Conservation (phyloP, 1,140 invertebrate species). For the Brachystomella parvula region DNA sequence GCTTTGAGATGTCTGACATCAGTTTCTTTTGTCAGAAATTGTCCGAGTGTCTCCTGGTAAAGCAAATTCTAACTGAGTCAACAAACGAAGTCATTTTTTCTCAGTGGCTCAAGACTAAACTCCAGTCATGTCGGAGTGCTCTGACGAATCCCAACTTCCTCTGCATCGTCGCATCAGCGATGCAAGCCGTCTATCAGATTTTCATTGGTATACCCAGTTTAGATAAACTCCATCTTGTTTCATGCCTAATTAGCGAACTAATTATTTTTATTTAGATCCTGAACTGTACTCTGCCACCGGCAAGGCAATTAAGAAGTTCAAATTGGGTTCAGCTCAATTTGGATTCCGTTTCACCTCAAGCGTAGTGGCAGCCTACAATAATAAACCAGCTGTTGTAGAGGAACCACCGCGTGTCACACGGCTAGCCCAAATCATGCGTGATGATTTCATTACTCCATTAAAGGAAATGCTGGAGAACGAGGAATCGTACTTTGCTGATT, state of each 20-base stretch:
- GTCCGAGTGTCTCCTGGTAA: slow-evolving; percentile 25
- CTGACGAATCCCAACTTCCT: slow-evolving; percentile 14
- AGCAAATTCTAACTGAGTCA: slow-evolving; percentile 22
- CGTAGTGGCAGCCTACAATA: slow-evolving; percentile 14
- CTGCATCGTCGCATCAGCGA: slow-evolving; percentile 15
- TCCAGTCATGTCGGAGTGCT: slow-evolving; percentile 11
- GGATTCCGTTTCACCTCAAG: slow-evolving; percentile 22
- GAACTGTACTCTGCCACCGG: slow-evolving; percentile 27
- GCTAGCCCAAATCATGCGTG: slow-evolving; percentile 23
- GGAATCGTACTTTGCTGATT: slow-evolving; percentile 13
- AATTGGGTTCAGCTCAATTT: slow-evolving; percentile 10
- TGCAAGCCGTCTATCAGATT: slow-evolving; percentile 21
- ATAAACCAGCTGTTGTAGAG: slow-evolving; percentile 21
- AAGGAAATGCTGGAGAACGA: slow-evolving; percentile 13
- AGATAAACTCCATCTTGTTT: slow-evolving; percentile 2
- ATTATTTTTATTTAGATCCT: slow-evolving; percentile 26
- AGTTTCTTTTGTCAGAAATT: slow-evolving; percentile 24
- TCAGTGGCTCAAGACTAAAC: slow-evolving; percentile 13
- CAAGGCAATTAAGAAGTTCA: slow-evolving; percentile 28
- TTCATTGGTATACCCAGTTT: slow-evolving; percentile 34
- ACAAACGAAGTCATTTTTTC: slow-evolving; percentile 18
- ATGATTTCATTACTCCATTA: slow-evolving; percentile 24
- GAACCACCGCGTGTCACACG: slow-evolving; percentile 26
- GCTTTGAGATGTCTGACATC: background rate
- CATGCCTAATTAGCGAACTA: background rate